Evolutionary conservation across 2,888 invertebrate genomes (phyloP).

Genomic region (Drosophila acutilabella): DNA sequence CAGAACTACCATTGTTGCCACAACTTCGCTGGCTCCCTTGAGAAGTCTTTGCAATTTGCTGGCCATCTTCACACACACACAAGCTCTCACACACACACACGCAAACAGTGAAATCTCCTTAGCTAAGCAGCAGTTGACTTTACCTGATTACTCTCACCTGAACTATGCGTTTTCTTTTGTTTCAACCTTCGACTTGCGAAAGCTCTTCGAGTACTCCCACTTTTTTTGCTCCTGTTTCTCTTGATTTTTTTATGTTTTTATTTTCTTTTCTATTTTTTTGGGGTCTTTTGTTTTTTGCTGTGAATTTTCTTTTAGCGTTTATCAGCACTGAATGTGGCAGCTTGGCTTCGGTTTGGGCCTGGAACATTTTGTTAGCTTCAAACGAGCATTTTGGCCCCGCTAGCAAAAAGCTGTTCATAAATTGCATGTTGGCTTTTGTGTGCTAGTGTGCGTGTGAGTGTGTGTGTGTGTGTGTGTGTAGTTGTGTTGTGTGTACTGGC

Average conservation of each 20-base stretch:
- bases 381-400: constrained; percentile 77
- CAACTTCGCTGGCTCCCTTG: constrained; percentile 53
- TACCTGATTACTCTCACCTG: constrained; percentile 48
- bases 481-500: constrained; percentile 43
- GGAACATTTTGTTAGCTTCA: constrained; percentile 73
- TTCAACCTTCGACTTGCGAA: constrained; percentile 11
- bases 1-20: constrained; percentile 34
- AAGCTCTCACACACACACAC: constrained; percentile 1
- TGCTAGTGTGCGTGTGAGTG: constrained; percentile 7
- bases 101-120: constrained; percentile 1
- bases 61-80: constrained; percentile 22
- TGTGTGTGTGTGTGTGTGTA: constrained; percentile 25
- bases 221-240: not conserved
- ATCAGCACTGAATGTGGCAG: constrained; percentile 44
- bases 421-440: constrained; percentile 78
- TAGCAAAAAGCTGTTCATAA: constrained; percentile 77
- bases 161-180: constrained; percentile 20
- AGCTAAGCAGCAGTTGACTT: constrained; percentile 25
- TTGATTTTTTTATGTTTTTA: constrained; percentile 7
- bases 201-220: constrained; percentile 26
- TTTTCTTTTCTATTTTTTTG: not conserved
- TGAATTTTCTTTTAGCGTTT: constrained; percentile 36
- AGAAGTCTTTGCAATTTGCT: constrained; percentile 62
- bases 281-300: constrained; percentile 21
- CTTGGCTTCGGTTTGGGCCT: constrained; percentile 37